Conservation (phyloP, 2,888 invertebrate species). For the Cantharis rufa region DNA sequence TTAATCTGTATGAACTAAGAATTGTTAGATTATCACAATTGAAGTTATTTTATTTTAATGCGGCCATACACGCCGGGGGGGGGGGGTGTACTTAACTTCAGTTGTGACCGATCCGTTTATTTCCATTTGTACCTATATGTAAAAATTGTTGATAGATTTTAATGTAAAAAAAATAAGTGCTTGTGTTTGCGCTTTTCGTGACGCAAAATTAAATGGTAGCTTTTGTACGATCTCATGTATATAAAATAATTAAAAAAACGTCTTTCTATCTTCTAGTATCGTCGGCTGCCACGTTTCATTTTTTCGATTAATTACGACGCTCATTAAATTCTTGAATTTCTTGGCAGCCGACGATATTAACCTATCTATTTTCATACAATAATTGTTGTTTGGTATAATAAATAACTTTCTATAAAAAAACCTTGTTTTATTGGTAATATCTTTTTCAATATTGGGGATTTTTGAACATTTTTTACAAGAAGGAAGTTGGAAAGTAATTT, state of each 20-base stretch:
- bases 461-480: constrained; percentile 13
- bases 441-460: constrained; percentile 14
- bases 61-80: no score
- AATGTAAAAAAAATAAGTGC: constrained; percentile 23
- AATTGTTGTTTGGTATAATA: constrained; percentile 31
- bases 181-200: constrained; percentile 28
- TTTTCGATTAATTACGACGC: constrained; percentile 19
- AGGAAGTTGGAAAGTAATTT: constrained; percentile 33
- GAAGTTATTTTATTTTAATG: not conserved
- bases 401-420: constrained; percentile 26
- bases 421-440: not conserved
- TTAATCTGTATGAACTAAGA: not conserved
- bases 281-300: constrained; percentile 4
- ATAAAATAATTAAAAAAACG: constrained; percentile 20
- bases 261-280: constrained; percentile 27
- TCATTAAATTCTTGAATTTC: constrained; percentile 13
- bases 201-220: constrained; percentile 28
- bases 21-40: not conserved
- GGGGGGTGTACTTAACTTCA: not conserved
- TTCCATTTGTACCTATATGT: not conserved
- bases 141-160: constrained; percentile 12
- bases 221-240: constrained; percentile 29
- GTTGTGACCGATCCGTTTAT: not conserved
- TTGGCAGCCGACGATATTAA: constrained; percentile 26
- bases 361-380: constrained; percentile 32